A percentile compares a stretch with the other conserved stretches of the same genome.
These are phyloP conservation scores for Batillaria attramentaria DNA, from an alignment of 1,140 invertebrate species.

Conservation along the genomic window DNA sequence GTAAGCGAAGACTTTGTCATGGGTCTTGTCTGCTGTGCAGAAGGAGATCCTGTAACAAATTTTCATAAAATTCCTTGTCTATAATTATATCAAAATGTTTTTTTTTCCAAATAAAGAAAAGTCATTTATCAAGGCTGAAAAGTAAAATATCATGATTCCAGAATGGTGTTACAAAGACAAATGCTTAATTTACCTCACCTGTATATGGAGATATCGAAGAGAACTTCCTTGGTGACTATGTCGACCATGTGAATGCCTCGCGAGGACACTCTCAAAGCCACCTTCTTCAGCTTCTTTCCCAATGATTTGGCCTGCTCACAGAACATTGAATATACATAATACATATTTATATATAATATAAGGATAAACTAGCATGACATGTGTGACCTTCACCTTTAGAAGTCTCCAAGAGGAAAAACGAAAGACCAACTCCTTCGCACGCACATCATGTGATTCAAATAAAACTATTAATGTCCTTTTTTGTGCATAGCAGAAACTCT, in stretches of 20 bases:
- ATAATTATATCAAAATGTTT: not conserved
- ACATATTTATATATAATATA: no score
- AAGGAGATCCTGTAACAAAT: slow-evolving; percentile 86
- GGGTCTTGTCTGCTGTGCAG: slow-evolving; percentile 87
- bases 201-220: slow-evolving; percentile 87
- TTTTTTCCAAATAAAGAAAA: not conserved
- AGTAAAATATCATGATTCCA: not conserved
- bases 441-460: no score
- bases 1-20: slow-evolving; percentile 89
- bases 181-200: slow-evolving; percentile 74
- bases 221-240: slow-evolving; percentile 79
- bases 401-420: no score
- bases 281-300: slow-evolving; percentile 81
- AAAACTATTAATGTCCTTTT: no score
- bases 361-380: no score
- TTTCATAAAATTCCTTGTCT: not conserved
- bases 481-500: no score
- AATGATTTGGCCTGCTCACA: slow-evolving; percentile 77
- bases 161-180: not conserved
- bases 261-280: slow-evolving; percentile 81
- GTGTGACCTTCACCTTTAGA: no score
- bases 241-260: slow-evolving; percentile 83
- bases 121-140: not conserved
- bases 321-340: no score
- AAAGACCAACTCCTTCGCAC: no score